These are phyloP conservation scores for Drosophila arizonae DNA, from an alignment of 1,140 invertebrate genomes.

Conservation along the genomic window DNA sequence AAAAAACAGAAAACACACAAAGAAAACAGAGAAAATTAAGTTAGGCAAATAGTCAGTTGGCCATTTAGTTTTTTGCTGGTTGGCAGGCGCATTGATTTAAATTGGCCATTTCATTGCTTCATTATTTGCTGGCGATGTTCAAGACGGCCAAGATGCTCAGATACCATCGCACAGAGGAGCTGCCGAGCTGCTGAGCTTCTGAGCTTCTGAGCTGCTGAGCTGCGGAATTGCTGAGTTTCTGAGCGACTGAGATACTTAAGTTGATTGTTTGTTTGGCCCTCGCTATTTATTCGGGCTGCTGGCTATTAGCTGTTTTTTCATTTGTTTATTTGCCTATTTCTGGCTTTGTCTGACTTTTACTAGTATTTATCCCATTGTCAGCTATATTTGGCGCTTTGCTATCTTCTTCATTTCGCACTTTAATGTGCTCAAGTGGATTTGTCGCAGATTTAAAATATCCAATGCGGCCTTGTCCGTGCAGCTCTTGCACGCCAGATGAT, in stretches of 20 bases:
- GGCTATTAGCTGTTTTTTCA: slow-evolving; percentile 4
- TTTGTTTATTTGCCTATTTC: slow-evolving; percentile 33
- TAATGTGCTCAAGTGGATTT: slow-evolving; percentile 45
- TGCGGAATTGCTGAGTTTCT: not conserved
- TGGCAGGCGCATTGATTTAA: slow-evolving; percentile 63
- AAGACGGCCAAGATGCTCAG: slow-evolving; percentile 35
- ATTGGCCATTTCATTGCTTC: slow-evolving; percentile 73
- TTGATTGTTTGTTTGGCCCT: slow-evolving; percentile 59
- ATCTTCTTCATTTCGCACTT: slow-evolving; percentile 11
- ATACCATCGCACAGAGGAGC: no score
- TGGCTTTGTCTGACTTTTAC: slow-evolving; percentile 35
- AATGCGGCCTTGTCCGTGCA: not conserved
- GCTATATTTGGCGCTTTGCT: slow-evolving; percentile 12
- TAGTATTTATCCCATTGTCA: slow-evolving; percentile 33
- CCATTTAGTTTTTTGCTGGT: slow-evolving; percentile 36
- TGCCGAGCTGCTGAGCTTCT: not conserved
- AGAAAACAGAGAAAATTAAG: slow-evolving; percentile 1
- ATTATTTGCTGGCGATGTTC: slow-evolving; percentile 49
- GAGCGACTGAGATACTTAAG: slow-evolving; percentile 42
- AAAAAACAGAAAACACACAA: no score
- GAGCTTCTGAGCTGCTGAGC: not conserved
- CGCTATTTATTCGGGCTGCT: not conserved
- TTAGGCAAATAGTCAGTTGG: slow-evolving; percentile 49
- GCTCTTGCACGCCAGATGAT: not conserved
- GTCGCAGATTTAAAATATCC: slow-evolving; percentile 53